Base-by-base conservation (phyloP, 2,888 invertebrate species). In the Onchidella celtica region DNA sequence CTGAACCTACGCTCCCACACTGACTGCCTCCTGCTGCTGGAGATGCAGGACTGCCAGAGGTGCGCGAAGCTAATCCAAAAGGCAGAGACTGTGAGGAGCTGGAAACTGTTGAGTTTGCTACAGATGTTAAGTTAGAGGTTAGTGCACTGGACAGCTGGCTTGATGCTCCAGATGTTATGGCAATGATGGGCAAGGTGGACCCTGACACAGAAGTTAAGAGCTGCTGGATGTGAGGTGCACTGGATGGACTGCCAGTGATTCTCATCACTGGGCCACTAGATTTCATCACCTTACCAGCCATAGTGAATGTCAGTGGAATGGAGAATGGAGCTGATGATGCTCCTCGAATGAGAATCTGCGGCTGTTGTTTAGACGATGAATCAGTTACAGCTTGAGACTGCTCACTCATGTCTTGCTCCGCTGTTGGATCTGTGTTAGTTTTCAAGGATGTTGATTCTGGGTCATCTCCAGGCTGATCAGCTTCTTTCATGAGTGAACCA, bases 191-290 rank as follows among this genome's bases (percentile, higher is more conserved):
- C 24, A 40, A 38, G 4, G 34, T 11, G 14, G 59, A 38, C 6
- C 9, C 72, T 55, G 72, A 81, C 17, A 87, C 81, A 34, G 85
- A 83, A 0, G 89, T 86, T 17, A 90, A 78, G 2, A 91, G 91
- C 89, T 93, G 87, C 87, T 93, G 89, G 80, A 91, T 87, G 86
- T 93, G 85, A 83, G 90, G 81, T 34, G 79, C 17, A 38, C 63
- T 47, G 21, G 61, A 57, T 11, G 17, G 29, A 11, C 29, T 29
- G 27, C 65, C 69, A 4, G 68, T 66, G 0, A 81, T 63, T 72
- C 61, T 84, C 70, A 68, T 66, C 40, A 40, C 29, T 57, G 78
- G 59, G n/a, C 65, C 36, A 34, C 75, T 47, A n/a, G n/a, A n/a
- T 21, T 78, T 75, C 36, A 70, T 69, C 27, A 74, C 77, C 55